Evolutionary conservation across 1,140 invertebrate genomes (phyloP), one percentile per base, ranked within the genome.

Genomic region (Tenebrio molitor): DNA sequence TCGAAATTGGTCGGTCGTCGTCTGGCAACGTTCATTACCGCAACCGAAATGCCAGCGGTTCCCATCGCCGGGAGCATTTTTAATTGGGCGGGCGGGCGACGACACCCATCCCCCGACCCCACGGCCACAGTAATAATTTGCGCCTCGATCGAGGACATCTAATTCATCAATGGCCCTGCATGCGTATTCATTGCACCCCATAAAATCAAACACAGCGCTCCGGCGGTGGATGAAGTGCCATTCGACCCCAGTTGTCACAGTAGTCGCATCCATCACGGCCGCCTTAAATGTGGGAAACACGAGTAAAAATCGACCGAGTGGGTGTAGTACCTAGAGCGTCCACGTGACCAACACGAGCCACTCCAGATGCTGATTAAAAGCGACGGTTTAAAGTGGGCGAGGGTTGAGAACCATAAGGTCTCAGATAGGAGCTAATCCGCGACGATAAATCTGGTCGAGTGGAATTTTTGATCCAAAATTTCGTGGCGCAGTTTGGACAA

Each of bases 151-250:
- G 33, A 42, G 62, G 16, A 42, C 62, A 41, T 41, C 5, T 39
- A 65, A 65, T 65, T 65, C 12, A 58, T 58, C 23, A 29, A 58
- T 58, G 29, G 50, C 15, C n/a, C 17, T 8, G 34, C 12, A 15
- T 66, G 36, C 25, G 36, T 66, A 44, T 42, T 42, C 42, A 66
- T 66, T 44, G 42, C 64, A 42, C 64, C 64, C 64, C 44, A 66
- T 66, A 66, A 66, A 66, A 66, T 44, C 64, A 66, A 66, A 66
- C 64, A 66, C 39, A n/a, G n/a, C n/a, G n/a, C n/a, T n/a, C n/a
- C n/a, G 33, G 44, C 17, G 17, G 50, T 58, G 50, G 19, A 25
- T 58, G 50, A 58, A 58, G 50, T 58, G 50, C 12, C 50, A 29
- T 29, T 58, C 50, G 50, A 58, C 50, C 50, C 50, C 23, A 58